Base-by-base conservation (phyloP, 2,888 invertebrate genomes). In the Homarus gammarus region DNA sequence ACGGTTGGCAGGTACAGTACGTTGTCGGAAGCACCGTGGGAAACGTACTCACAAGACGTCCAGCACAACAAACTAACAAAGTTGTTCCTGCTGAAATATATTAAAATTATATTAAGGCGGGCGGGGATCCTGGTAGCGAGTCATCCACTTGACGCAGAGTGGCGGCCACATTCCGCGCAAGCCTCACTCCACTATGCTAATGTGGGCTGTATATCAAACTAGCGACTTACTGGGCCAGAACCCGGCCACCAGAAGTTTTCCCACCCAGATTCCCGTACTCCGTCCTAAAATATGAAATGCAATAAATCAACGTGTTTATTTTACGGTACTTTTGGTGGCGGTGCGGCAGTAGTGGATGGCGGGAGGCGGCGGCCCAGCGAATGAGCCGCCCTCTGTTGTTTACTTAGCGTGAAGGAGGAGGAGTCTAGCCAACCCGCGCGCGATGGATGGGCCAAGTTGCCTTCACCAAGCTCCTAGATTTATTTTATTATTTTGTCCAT, bases 231-330 rank as follows among this genome's bases (percentile, higher is more conserved):
- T 31, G 18, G 38, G 12, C 49, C 33, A 49, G 18, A 73, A 73
- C 38, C 27, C 40, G 40, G 40, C 38, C 70, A 70, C 51, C 51
- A 18, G 31, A 78, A 51, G 33, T 75, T 78, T 49, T 36, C 31
- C 56, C 77, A 40, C 77, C 77, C n/a, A 49, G 64, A 49, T 61
- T 56, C 75, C 73, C 84, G 33, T 36, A 72, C 75, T 61, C 75
- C 51, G 38, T 27, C 61, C 75, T 84, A 72, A 84, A 84, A 78
- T 86, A 86, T 86, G 86, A 79, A 79, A 79, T 56, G 22, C 56
- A 78, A 86, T 86, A 79, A 86, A 79, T 86, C 86, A 86, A 68
- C 56, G 70, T 86, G 86, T 86, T 86, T 86, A 86, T 79, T 79
- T 70, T 86, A 72, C 86, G 86, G 86, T 68, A 49, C 49, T 73